phyloP scores from a whole-genome alignment of 2,113 vertebrate genomes.

The human region DNA sequence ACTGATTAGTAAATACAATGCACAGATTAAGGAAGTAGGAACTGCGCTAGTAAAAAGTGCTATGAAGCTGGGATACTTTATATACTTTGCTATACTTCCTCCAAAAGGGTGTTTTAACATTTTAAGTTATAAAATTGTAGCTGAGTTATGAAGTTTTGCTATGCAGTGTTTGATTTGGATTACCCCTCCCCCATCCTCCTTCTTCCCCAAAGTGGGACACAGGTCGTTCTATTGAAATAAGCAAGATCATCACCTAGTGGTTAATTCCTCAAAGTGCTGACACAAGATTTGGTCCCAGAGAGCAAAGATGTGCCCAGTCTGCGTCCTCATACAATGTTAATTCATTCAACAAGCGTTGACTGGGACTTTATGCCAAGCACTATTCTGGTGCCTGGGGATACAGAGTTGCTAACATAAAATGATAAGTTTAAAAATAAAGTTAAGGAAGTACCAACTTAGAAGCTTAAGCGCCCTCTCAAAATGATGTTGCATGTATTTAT shows the following conservation, averaged over 20 bases:
- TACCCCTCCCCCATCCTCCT: neutral
- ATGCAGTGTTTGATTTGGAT: neutral
- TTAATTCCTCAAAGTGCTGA: slow-evolving; percentile 16
- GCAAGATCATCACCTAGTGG: slow-evolving; percentile 50
- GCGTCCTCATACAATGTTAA: neutral
- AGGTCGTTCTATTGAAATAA: neutral
- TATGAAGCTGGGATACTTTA: neutral
- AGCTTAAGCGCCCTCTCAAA: neutral
- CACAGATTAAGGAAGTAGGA: neutral
- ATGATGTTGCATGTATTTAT: neutral
- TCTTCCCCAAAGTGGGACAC: neutral
- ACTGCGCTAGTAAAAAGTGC: neutral
- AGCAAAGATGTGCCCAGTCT: neutral
- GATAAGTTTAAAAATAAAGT: slow-evolving; percentile 61
- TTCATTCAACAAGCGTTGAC: neutral
- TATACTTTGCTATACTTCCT: neutral
- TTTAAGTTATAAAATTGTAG: neutral
- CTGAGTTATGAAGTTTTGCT: neutral
- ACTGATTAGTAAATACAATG: neutral
- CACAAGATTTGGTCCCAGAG: neutral
- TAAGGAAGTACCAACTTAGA: neutral
- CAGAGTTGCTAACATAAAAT: slow-evolving; percentile 49
- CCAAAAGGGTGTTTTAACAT: neutral
- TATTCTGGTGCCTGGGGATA: neutral
- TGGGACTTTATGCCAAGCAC: neutral